phyloP scores from a whole-genome alignment of 1,140 invertebrate genomes.

The Holcopasites calliopsidis region DNA sequence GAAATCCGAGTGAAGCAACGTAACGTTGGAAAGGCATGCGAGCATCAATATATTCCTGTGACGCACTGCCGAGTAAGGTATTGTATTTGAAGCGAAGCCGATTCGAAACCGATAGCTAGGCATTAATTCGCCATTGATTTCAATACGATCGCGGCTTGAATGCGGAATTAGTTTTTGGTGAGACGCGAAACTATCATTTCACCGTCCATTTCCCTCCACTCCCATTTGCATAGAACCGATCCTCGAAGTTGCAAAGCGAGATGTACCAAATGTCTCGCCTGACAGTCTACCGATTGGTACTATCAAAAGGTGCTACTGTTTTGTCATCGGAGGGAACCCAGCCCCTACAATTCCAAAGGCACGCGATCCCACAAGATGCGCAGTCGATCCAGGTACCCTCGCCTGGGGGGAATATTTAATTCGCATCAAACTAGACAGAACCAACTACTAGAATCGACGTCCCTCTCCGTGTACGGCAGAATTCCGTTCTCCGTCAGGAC shows the following conservation, averaged over 20 bases:
- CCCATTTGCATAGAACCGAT: too few relatives aligned
- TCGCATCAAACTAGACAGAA: conserved; percentile 19
- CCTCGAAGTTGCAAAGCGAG: too few relatives aligned
- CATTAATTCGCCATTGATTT: conserved; percentile 4
- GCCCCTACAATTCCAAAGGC: too few relatives aligned
- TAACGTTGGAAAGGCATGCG: neutral
- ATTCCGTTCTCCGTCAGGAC: conserved; percentile 16
- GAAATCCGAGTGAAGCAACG: neutral
- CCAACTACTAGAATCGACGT: conserved; percentile 15
- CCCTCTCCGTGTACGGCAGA: neutral
- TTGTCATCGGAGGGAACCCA: too few relatives aligned
- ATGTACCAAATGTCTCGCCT: too few relatives aligned
- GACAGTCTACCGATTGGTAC: too few relatives aligned
- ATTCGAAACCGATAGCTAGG: neutral
- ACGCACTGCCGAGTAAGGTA: neutral
- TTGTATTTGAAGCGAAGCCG: neutral
- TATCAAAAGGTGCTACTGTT: too few relatives aligned
- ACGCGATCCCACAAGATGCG: too few relatives aligned
- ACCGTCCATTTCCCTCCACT: neutral
- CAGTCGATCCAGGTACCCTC: too few relatives aligned
- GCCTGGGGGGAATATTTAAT: conserved; percentile 9
- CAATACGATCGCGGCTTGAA: neutral
- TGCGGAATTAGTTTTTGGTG: neutral
- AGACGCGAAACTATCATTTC: neutral
- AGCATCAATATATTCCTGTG: neutral